Percentiles rank a stretch among this genome's conserved stretches.
phyloP scores from a whole-genome alignment of 64 coral and sea anemone species.

The Pocillopora damicornis region DNA sequence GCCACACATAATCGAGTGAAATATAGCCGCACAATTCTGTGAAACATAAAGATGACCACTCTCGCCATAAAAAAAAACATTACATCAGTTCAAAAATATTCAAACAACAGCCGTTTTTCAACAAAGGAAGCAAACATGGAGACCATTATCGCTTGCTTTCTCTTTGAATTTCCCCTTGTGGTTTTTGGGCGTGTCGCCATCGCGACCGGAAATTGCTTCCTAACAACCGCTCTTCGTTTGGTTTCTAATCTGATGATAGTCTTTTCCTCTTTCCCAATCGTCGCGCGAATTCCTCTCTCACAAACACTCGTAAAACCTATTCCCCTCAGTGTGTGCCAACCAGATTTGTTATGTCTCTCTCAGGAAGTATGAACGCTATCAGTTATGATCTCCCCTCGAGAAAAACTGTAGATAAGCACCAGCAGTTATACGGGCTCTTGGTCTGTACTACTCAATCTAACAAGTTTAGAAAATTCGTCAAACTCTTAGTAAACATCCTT shows the following conservation, averaged over 20 bases:
- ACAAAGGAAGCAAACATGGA: background rate
- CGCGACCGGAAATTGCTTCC: background rate
- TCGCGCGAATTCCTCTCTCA: no score
- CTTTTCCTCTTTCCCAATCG: no score
- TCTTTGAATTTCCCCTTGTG: background rate
- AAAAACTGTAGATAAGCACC: no score
- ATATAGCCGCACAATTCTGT: no score
- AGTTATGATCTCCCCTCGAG: no score
- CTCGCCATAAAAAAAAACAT: background rate
- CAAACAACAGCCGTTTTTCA: background rate
- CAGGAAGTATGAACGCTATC: no score
- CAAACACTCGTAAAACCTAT: no score
- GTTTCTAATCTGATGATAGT: no score
- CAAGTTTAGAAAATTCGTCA: background rate
- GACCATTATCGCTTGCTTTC: background rate
- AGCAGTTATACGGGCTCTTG: no score
- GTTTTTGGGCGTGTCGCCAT: background rate
- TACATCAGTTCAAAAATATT: background rate
- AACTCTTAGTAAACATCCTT: constrained; percentile 5
- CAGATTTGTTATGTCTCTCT: no score
- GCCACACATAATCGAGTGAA: no score
- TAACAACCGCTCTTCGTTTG: background rate
- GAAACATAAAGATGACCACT: background rate
- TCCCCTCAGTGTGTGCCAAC: no score
- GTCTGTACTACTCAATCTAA: background rate